Conservation (phyloP, 2,797 vertebrate genomes). For the Macropodus opercularis region DNA sequence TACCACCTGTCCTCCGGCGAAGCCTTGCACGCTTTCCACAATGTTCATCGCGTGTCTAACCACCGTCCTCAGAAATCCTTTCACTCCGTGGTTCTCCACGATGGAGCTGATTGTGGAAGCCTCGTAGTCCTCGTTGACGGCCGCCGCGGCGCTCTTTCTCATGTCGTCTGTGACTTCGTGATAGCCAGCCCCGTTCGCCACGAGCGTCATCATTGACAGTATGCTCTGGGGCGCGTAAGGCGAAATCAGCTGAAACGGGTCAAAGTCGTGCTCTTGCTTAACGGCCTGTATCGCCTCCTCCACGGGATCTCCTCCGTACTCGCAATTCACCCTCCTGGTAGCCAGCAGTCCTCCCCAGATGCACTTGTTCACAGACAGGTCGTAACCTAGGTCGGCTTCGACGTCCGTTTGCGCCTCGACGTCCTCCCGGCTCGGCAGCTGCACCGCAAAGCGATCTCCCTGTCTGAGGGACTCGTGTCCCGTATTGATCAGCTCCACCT, state of each 20-base stretch:
- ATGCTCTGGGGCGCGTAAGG: slow-evolving; percentile 14
- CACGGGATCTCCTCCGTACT: neutral
- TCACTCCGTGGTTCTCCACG: accelerated
- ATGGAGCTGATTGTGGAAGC: accelerated
- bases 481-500: slow-evolving; percentile 16
- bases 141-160: accelerated
- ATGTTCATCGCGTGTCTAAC: neutral
- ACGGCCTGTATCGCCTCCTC: slow-evolving; percentile 23
- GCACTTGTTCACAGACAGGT: neutral
- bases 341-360: slow-evolving; percentile 32
- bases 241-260: slow-evolving; percentile 2
- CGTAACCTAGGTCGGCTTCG: neutral
- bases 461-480: slow-evolving; percentile 4
- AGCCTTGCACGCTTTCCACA: slow-evolving; percentile 18
- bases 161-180: accelerated
- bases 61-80: neutral
- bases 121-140: neutral
- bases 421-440: neutral
- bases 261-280: neutral
- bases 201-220: slow-evolving; percentile 16
- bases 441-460: slow-evolving; percentile 8
- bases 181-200: slow-evolving; percentile 4
- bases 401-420: accelerated
- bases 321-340: slow-evolving; percentile 18
- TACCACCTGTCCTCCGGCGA: slow-evolving; percentile 16